These are phyloP conservation scores for Matsumyia berberina DNA, from an alignment of 2,888 invertebrate genomes.

Conservation along the genomic window DNA sequence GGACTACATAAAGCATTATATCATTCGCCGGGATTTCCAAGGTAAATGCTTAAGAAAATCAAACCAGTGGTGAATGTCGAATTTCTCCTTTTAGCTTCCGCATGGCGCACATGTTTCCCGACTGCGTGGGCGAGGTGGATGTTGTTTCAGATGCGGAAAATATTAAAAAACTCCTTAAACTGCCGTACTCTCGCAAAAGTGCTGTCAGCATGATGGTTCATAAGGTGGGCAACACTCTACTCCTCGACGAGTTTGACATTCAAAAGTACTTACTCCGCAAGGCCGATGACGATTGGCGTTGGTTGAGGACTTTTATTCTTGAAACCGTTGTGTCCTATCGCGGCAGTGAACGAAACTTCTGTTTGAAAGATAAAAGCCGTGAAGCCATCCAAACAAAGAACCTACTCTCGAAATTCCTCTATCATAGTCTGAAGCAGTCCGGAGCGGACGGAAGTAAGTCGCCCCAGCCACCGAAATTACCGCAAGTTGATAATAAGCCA, in stretches of 20 bases:
- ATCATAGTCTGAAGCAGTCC: slow-evolving; percentile 88
- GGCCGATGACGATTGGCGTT: slow-evolving; percentile 91
- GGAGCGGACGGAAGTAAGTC: slow-evolving; percentile 78
- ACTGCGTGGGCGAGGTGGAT: slow-evolving; percentile 96
- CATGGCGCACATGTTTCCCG: slow-evolving; percentile 97
- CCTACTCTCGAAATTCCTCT: slow-evolving; percentile 94
- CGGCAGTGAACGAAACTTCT: slow-evolving; percentile 87
- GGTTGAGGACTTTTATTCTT: slow-evolving; percentile 94
- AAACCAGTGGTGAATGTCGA: background rate
- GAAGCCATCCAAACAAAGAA: slow-evolving; percentile 89
- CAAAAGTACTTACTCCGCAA: slow-evolving; percentile 92
- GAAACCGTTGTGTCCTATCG: slow-evolving; percentile 90
- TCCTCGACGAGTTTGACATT: slow-evolving; percentile 96
- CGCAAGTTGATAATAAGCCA: slow-evolving; percentile 48
- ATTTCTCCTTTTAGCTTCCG: slow-evolving; percentile 88
- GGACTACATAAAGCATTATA: slow-evolving; percentile 91
- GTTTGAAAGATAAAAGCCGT: slow-evolving; percentile 88
- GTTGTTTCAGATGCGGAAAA: slow-evolving; percentile 97
- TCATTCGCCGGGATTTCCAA: slow-evolving; percentile 90
- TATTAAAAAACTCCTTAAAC: slow-evolving; percentile 95
- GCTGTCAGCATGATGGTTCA: slow-evolving; percentile 97
- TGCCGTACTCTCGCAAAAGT: slow-evolving; percentile 91
- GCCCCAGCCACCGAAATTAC: slow-evolving; percentile 69
- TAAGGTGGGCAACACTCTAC: slow-evolving; percentile 93
- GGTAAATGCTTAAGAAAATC: slow-evolving; percentile 83